Evolutionary conservation across 2,797 vertebrate genomes (phyloP), one percentile per base, ranked within the genome.

Genomic region (Gorsachius magnificus): DNA sequence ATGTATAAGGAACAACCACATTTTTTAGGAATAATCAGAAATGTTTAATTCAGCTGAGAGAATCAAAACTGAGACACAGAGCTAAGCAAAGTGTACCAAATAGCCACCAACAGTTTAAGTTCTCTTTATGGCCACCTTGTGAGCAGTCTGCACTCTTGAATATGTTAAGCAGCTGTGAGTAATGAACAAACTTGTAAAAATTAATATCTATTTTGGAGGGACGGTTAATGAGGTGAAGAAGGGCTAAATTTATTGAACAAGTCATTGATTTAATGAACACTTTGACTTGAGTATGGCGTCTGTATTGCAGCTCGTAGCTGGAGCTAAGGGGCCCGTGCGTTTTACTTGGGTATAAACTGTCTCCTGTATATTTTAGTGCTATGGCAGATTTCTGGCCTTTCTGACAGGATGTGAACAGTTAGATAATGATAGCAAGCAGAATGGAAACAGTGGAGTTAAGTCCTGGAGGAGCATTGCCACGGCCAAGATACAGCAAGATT

Each of bases 131-230:
- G 18, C 61, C 41, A 69, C 45, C 58, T 72, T 61, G 50, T 57
- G 84, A 93, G 38, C 10, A 71, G 28, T 65, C 80, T 75, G 54
- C 1, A 0, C 57, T 69, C 76, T 58, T 71, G 38, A 72, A n/a
- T 69, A 12, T n/a, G 9, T 41, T 88, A 87, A 94, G 24, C 77
- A 87, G 66, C 91, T 91, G 70, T 82, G 51, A 82, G 33, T 60
- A 87, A 95, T 71, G 94, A 63, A 60, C 12, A 94, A 84, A 94
- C 46, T 82, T 86, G 38, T 79, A 53, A 90, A 90, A 95, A 87
- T 93, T 50, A 60, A 9, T 83, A 15, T 82, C 11, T 13, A 93
- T 88, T 89, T 94, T 41, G 3, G 58, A 70, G n/a, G 31, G 53
- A 71, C 45, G 64, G 51, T 94, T 90, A 79, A 96, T 85, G 74